These are phyloP conservation scores for Malurus melanocephalus DNA, from an alignment of 2,113 vertebrate species.

Conservation along the genomic window DNA sequence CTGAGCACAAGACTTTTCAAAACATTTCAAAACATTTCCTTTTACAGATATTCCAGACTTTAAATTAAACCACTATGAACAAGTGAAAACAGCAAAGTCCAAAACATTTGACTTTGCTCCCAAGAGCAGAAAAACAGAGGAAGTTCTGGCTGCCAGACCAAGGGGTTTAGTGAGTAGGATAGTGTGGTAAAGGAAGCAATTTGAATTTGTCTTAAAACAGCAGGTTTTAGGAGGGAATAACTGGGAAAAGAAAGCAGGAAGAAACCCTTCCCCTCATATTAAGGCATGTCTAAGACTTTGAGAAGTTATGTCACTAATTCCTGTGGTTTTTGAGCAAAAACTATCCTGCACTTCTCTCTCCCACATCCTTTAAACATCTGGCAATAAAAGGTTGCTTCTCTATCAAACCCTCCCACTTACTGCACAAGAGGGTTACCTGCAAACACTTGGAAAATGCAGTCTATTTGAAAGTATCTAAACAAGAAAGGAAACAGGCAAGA, in stretches of 20 bases:
- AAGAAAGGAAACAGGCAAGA: background rate
- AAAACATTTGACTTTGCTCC: background rate
- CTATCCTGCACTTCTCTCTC: background rate
- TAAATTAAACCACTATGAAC: background rate
- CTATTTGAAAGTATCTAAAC: background rate
- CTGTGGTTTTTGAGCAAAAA: background rate
- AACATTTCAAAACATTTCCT: background rate
- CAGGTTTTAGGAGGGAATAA: background rate
- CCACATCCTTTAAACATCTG: background rate
- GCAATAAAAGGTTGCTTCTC: background rate
- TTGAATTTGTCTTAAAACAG: background rate
- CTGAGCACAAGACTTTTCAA: background rate
- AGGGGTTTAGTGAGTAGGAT: background rate
- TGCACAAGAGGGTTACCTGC: background rate
- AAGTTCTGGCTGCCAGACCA: background rate
- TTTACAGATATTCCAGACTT: conserved; percentile 9
- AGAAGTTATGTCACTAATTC: conserved; percentile 33
- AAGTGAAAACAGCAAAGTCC: background rate
- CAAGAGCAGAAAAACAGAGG: background rate
- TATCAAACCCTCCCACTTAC: background rate
- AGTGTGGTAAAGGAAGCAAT: background rate
- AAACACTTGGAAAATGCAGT: background rate
- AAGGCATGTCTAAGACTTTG: conserved; percentile 9
- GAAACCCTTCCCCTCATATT: background rate
- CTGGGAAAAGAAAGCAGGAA: background rate